Base-by-base conservation (phyloP, 2,113 vertebrate genomes). In the Uria aalge region DNA sequence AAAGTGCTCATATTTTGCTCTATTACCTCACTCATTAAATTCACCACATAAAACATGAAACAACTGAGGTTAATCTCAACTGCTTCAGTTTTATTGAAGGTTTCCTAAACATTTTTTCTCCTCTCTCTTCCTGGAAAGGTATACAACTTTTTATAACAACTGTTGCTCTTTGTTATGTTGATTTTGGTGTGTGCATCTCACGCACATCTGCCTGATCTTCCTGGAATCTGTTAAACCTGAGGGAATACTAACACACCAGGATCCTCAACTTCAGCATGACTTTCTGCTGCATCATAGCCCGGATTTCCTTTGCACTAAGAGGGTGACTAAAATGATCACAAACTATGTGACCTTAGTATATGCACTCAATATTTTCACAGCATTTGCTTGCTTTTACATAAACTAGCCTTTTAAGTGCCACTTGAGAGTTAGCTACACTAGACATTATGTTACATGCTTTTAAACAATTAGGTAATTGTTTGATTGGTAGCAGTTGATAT, bases 151-250 rank as follows among this genome's bases (percentile, higher is more conserved):
- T 62, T 19, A 2, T 22, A 76, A 8, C 0, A 93, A 90, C 30
- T 24, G 38, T 26, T 85, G 30, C 12, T 84, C 68, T 80, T 72
- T 16, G 13, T 59, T 83, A 15, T 85, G 62, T 73, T 79, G 23
- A 85, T 69, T 81, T 80, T 88, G n/a, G 56, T 80, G 27, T 26
- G 16, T 32, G 1, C 41, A n/a, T 81, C 18, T 92, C 48, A 45
- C 3, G 30, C 69, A 87, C 80, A 96, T 90, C 80, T 91, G 92
- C 41, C 41, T 82, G 40, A 20, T 84, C 48, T 95, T 97, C 92
- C 79, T 52, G 41, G 95, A 96, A 92, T 88, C 63, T 18, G 5
- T 82, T 82, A 81, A 67, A 88, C 85, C 75, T 57, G 59, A 56
- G 85, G 82, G 90, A 94, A 91, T 85, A 88, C 30, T 86, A 79